These are phyloP conservation scores for Parazoanthus darwini DNA, from an alignment of 92 coral and sea anemone genomes.

Conservation along the genomic window DNA sequence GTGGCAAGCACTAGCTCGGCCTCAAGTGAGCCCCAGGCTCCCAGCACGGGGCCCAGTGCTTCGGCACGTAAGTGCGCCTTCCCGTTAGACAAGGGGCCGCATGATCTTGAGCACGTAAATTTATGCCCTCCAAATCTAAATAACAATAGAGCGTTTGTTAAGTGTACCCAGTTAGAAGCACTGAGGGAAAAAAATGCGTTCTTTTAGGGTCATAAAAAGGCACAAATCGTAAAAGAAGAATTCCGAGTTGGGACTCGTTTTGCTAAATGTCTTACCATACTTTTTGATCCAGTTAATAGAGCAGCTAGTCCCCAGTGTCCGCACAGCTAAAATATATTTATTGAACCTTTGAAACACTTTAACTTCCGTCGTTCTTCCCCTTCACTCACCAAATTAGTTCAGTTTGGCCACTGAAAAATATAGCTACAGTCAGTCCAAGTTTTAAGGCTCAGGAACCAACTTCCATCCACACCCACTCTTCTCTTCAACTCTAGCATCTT, in stretches of 20 bases:
- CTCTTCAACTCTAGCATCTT: neutral
- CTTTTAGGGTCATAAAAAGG: too few species aligned
- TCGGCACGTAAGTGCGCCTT: constrained; percentile 25
- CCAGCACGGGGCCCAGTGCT: constrained; percentile 15
- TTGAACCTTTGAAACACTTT: too few species aligned
- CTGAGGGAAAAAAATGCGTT: too few species aligned
- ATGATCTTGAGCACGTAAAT: too few species aligned
- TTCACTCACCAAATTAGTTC: too few species aligned
- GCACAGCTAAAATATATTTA: too few species aligned
- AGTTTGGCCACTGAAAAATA: too few species aligned
- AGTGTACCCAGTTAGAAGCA: neutral
- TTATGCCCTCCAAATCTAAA: neutral
- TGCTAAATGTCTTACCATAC: neutral
- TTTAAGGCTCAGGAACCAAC: neutral
- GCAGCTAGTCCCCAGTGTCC: neutral
- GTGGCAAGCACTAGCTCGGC: constrained; percentile 41
- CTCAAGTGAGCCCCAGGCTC: constrained; percentile 41
- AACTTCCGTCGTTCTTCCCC: too few species aligned
- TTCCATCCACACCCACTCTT: neutral
- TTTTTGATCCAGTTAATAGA: neutral
- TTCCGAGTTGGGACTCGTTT: too few species aligned
- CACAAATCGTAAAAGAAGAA: neutral
- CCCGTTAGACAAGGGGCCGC: neutral
- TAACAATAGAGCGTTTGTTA: neutral
- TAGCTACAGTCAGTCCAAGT: neutral